Evolutionary conservation across 2,113 vertebrate species (phyloP), one percentile per base, ranked within the genome.

Genomic region (Astur gentilis): DNA sequence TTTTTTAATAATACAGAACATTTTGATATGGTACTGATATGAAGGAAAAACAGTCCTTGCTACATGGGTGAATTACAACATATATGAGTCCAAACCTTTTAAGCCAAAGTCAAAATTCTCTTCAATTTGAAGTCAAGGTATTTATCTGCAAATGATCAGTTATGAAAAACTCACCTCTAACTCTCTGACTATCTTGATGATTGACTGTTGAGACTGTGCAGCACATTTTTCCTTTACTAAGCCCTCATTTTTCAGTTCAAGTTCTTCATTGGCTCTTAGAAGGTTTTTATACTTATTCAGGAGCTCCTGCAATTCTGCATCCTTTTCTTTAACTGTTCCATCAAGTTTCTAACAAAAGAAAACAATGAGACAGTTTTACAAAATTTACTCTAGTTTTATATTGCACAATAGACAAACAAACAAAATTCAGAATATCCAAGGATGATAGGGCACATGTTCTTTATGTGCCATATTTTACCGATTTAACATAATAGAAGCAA

Each of bases 271-370:
- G 50, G 97, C 97, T 96, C 97, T 98, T 92, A 98, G 97, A 85
- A 98, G 97, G 87, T 97, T 97, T 89, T 98, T 99, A 61, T 98
- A 94, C 6, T 98, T 98, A 81, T 98, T 98, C 83, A 97, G 94
- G 76, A 98, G 98, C 87, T 99, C 98, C 93, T 98, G 98, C 90
- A 99, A 95, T 95, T 98, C 99, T 38, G 96, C 94, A 64, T 99
- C 99, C 89, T 99, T 99, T 96, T 98, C 99, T 95, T 97, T 98
- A 89, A 99, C 96, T 38, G 98, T 71, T 67, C 94, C 95, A 82
- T 99, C 98, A 52, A 99, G 98, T 93, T 97, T 99, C 99, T 99
- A 96, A 86, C 29, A 88, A 96, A 96, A 93, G 34, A 47, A 96
- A 96, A 91, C 52, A 96, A 71, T 20, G 27, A 77, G 3, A 66